Conservation (phyloP, 2,113 vertebrate species). For the Myotis yumanensis region DNA sequence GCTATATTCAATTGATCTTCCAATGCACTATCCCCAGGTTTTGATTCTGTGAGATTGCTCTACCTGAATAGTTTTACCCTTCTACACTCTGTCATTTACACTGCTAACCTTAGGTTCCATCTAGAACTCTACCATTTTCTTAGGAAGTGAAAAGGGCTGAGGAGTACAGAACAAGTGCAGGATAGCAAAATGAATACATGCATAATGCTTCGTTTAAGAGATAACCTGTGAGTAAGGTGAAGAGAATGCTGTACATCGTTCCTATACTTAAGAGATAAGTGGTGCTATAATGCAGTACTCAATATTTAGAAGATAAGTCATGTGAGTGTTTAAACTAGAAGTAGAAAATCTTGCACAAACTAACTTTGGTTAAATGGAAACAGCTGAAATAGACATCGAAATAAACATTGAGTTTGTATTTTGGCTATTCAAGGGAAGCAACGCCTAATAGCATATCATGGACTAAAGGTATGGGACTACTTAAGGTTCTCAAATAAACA, state of each 20-base stretch:
- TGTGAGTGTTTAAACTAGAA: not conserved
- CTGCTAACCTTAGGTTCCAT: not conserved
- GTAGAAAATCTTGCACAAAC: not conserved
- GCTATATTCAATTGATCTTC: not conserved
- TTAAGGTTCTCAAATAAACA: not conserved
- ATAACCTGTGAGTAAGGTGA: not conserved
- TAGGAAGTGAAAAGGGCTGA: not conserved
- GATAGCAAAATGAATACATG: not conserved
- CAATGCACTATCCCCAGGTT: not conserved
- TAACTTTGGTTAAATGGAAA: not conserved
- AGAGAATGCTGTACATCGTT: not conserved
- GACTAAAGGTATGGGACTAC: not conserved
- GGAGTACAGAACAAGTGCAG: not conserved
- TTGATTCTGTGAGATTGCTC: not conserved
- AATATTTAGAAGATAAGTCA: constrained; percentile 38
- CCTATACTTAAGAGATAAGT: not conserved
- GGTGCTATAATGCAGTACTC: not conserved
- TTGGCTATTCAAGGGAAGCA: not conserved
- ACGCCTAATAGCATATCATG: not conserved
- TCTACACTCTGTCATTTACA: not conserved
- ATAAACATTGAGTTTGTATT: not conserved
- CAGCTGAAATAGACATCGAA: not conserved
- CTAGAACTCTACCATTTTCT: not conserved
- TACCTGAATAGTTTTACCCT: not conserved
- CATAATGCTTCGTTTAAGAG: not conserved